Percentiles rank a stretch among this genome's conserved stretches.
Evolutionary conservation across 2,888 invertebrate species (phyloP).

Genomic region (Melinaea menophilus): DNA sequence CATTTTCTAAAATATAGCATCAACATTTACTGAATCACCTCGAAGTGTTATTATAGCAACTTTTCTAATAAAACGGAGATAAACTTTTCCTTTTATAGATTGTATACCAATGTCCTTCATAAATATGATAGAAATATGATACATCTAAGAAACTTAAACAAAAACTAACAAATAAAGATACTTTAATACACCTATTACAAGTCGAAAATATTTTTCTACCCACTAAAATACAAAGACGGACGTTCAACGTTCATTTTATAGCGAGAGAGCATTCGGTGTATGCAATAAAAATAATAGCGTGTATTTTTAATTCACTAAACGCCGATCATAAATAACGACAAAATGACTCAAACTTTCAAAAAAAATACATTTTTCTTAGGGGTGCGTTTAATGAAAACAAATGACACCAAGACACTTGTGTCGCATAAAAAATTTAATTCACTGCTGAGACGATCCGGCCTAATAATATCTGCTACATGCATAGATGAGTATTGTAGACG

Average conservation of each 20-base stretch:
- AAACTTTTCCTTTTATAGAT: too few relatives aligned
- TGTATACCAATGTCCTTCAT: too few relatives aligned
- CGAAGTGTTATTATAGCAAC: too few relatives aligned
- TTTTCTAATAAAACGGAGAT: too few relatives aligned
- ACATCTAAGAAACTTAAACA: too few relatives aligned
- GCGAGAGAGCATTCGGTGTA: background rate
- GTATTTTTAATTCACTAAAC: constrained; percentile 3
- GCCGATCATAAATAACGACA: background rate
- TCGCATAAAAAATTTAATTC: constrained; percentile 70
- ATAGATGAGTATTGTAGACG: background rate
- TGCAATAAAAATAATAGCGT: constrained; percentile 2
- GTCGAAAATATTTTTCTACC: too few relatives aligned
- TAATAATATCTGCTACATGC: constrained; percentile 51
- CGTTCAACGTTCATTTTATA: background rate
- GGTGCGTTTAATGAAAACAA: constrained; percentile 71
- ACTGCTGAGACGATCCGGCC: constrained; percentile 59
- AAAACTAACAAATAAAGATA: too few relatives aligned
- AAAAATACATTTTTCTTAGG: constrained; percentile 38
- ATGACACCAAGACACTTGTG: constrained; percentile 63
- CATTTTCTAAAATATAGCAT: too few relatives aligned
- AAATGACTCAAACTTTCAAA: constrained; percentile 1
- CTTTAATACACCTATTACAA: too few relatives aligned
- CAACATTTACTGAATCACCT: too few relatives aligned
- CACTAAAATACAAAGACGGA: too few relatives aligned
- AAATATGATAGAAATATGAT: too few relatives aligned